Evolutionary conservation across 2,888 invertebrate species (phyloP), one percentile per base, ranked within the genome.

Genomic region (Cryptocephalus moraei): DNA sequence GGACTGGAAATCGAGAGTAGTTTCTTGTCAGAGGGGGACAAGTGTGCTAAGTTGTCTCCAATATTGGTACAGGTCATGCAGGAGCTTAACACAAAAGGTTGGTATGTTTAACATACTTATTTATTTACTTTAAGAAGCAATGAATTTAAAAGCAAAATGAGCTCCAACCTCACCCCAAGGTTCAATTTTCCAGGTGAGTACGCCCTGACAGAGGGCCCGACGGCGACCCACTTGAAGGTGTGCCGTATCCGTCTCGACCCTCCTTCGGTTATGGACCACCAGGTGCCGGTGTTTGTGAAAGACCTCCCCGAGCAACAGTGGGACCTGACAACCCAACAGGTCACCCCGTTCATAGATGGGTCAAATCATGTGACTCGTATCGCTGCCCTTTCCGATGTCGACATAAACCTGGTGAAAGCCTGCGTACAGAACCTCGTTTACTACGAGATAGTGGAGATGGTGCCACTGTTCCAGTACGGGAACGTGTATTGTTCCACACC

Each of bases 291-390:
- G 45, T 79, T 94, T 56, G 59, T 70, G 8, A 66, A 66, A 54
- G 61, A 65, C 38, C 51, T 70, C 32, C 68, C 69, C 2, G 59
- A 64, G 14, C 62, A 86, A 38, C 84, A 88, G 50, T 94, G 94
- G 93, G 95, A 95, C 66, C 78, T 95, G 33, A 94, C 94, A 1
- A 94, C 95, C 1, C 86, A 91, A 67, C 93, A 93, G 79, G 90
- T 89, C 39, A 53, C 74, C 31, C 90, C 91, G 0, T 87, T 86
- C 62, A 90, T 96, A 43, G 89, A 95, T 69, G 94, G 95, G 0
- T 89, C 88, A 62, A 91, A 92, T 70, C 93, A 95, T 68, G 82
- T 95, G 4, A 82, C 89, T 0, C 85, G 89, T 61, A 93, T 96
- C 53, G 88, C 94, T 0, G 80, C 83, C 0, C 85, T 91, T 62